Base-by-base conservation (phyloP, 2,888 invertebrate species). In the Elmis aenea region DNA sequence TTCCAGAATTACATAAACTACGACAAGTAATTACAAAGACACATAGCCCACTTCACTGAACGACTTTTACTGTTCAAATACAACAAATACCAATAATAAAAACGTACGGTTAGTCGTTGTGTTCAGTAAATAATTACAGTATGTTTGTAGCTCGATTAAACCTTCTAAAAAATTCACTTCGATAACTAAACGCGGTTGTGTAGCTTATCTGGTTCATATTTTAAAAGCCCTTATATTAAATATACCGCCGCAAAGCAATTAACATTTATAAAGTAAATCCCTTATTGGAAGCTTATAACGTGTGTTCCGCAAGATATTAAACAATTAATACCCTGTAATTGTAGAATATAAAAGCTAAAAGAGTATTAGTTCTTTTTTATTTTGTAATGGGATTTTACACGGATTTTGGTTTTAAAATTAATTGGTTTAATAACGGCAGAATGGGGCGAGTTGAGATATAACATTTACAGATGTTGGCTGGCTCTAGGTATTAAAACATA, bases 211-310 rank as follows among this genome's bases (percentile, higher is more conserved):
- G 36, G 45, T 34, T 32, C 38, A 52, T 56, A 57, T 54, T 50
- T 58, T 45, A 51, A 47, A 45, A 46, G 50, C 47, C 48, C 42
- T 43, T n/a, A 45, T 50, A 43, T 39, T 46, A 50, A 51, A 48
- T 45, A 51, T 48, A 48, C 47, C 47, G 43, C 49, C 49, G 50
- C 52, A 45, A 30, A 43, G 61, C 64, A 65, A 65, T 65, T 65
- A 65, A 64, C 64, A 64, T 64, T 61, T 62, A 61, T 61, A 62
- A 64, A 65, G 62, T 61, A 64, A 65, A 66, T 64, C 64, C 64
- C 58, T 58, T 57, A 61, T 61, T 59, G 57, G 58, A 48, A 57
- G 64, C 60, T 60, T 55, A 59, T 46, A 64, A 64, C 66, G 64
- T 64, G 63, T 64, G 65, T 62, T 62, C 52, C 61, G 52, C 51